phyloP scores from a whole-genome alignment of 2,797 vertebrate species.

The Sebastes ruberrimus region DNA sequence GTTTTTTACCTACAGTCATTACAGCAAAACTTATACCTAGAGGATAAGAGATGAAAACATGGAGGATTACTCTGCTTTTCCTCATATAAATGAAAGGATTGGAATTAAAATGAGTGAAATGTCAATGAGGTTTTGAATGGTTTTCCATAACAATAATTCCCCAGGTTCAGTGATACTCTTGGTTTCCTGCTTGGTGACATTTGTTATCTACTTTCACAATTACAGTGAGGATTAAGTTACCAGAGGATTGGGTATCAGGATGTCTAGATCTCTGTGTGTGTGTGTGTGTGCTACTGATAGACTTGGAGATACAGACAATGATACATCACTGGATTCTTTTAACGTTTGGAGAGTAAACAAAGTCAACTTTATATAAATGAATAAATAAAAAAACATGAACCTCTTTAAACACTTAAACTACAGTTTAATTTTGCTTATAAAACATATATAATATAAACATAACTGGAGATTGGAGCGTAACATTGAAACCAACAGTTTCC shows the following conservation, averaged over 20 bases:
- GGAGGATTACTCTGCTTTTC: neutral
- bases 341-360: neutral
- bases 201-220: constrained; percentile 33
- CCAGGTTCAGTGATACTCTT: neutral
- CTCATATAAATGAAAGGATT: neutral
- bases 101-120: neutral
- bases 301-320: neutral
- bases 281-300: neutral
- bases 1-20: neutral
- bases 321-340: neutral
- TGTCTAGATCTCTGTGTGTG: neutral
- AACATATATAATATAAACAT: neutral
- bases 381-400: neutral
- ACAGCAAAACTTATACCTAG: neutral
- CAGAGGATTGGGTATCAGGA: neutral
- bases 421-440: too few species aligned
- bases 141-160: neutral
- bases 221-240: constrained; percentile 57
- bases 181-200: constrained; percentile 11
- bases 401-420: neutral
- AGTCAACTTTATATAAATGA: neutral
- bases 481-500: neutral
- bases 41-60: neutral
- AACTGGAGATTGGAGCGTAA: neutral
- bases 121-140: neutral